Evolutionary conservation across 2,113 vertebrate species (phyloP).

Genomic region (Orthonyx spaldingii): DNA sequence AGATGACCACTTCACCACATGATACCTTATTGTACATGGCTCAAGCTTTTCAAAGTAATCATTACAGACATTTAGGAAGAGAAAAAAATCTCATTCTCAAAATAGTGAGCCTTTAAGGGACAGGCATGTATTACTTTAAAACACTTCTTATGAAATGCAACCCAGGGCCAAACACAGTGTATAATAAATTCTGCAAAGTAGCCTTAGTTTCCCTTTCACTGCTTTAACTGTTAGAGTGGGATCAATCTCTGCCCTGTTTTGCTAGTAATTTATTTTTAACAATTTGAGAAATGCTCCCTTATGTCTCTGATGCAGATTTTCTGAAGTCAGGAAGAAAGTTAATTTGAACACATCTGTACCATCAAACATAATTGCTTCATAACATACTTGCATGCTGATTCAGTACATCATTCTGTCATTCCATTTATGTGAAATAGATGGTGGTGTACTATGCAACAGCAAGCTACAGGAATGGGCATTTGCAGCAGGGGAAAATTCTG

Average conservation of each 20-base stretch:
- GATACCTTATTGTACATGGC: neutral
- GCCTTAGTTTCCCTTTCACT: neutral
- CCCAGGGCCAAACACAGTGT: neutral
- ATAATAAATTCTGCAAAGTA: neutral
- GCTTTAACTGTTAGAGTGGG: neutral
- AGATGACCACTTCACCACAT: neutral
- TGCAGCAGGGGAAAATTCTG: neutral
- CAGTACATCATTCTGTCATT: constrained; percentile 29
- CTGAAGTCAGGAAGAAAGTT: constrained; percentile 40
- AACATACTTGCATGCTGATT: constrained; percentile 36
- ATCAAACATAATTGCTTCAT: constrained; percentile 40
- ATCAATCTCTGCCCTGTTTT: constrained; percentile 21
- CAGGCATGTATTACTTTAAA: neutral
- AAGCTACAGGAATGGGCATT: neutral
- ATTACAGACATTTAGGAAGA: neutral
- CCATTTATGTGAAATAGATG: constrained; percentile 2
- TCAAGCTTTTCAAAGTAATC: neutral
- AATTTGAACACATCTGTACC: constrained; percentile 50
- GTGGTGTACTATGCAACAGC: neutral
- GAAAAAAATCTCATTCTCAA: neutral
- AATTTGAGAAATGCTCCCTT: constrained; percentile 23
- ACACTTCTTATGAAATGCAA: neutral
- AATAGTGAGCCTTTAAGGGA: neutral
- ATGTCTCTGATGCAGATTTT: constrained; percentile 33
- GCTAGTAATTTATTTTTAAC: constrained; percentile 55